Conservation (phyloP, 2,797 vertebrate genomes). For the Microchirus variegatus region DNA sequence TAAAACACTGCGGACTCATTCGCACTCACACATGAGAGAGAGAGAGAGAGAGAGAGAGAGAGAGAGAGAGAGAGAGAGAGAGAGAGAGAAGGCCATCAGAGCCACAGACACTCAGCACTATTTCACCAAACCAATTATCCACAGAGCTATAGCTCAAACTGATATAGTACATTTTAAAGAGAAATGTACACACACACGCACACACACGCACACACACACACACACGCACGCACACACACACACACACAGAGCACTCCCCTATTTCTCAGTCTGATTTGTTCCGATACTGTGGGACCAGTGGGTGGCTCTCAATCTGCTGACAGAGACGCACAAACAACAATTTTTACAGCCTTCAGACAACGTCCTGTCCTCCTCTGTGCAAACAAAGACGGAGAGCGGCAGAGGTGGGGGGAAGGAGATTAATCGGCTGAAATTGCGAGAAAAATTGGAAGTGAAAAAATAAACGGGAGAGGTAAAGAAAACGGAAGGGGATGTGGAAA, state of each 20-base stretch:
- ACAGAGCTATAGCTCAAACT: conserved; percentile 81
- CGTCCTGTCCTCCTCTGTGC: conserved; percentile 69
- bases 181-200: conserved; percentile 15
- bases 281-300: conserved; percentile 74
- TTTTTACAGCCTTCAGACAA: conserved; percentile 74
- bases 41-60: neutral
- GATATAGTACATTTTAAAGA: conserved; percentile 80
- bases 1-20: conserved; percentile 68
- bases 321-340: conserved; percentile 73
- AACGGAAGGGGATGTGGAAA: conserved; percentile 20
- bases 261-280: conserved; percentile 80
- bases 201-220: conserved; percentile 17
- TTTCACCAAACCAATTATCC: conserved; percentile 85
- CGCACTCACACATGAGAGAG: conserved; percentile 21
- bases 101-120: conserved; percentile 80
- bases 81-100: conserved; percentile 69
- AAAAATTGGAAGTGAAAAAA: conserved; percentile 51
- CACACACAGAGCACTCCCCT: conserved; percentile 38
- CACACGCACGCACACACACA: conserved; percentile 9
- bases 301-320: conserved; percentile 77
- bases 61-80: neutral
- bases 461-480: conserved; percentile 39
- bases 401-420: conserved; percentile 52
- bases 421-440: conserved; percentile 47
- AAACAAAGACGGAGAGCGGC: conserved; percentile 66